Evolutionary conservation across 2,113 vertebrate genomes (phyloP).

Genomic region (Variabilichromis moorii): DNA sequence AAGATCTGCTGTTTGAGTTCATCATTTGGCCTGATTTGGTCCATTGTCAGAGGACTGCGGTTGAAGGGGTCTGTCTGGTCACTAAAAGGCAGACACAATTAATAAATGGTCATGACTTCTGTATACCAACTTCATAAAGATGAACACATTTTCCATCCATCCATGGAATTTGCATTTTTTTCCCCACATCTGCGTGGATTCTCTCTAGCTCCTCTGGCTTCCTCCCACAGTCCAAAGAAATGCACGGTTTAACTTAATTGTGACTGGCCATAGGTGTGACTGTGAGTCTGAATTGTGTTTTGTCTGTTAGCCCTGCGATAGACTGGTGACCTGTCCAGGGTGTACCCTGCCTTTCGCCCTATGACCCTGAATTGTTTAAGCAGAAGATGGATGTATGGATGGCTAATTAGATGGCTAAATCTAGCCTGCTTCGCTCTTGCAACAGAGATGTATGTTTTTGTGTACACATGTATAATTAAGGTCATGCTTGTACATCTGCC

Average conservation of each 20-base stretch:
- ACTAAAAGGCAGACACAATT: conserved; percentile 59
- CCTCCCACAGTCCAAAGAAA: background rate
- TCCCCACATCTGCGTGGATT: accelerated
- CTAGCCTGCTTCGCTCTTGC: background rate
- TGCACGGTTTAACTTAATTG: background rate
- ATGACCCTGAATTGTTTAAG: background rate
- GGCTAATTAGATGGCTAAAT: background rate
- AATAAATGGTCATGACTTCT: background rate
- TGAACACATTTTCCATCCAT: background rate
- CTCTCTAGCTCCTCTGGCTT: background rate
- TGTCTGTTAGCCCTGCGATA: background rate
- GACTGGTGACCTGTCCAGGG: background rate
- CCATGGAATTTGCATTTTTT: background rate
- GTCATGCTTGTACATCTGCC: background rate
- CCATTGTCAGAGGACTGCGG: conserved; percentile 97
- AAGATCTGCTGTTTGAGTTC: conserved; percentile 93
- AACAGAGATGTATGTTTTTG: background rate
- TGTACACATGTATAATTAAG: background rate
- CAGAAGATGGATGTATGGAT: background rate
- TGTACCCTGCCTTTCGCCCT: background rate
- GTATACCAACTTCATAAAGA: background rate
- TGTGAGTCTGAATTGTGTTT: background rate
- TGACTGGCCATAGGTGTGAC: background rate
- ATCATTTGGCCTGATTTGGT: conserved; percentile 96
- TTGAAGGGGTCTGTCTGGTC: conserved; percentile 99